Evolutionary conservation across 2,888 invertebrate genomes (phyloP), one percentile per base, ranked within the genome.

Genomic region (Cryptocephalus moraei): DNA sequence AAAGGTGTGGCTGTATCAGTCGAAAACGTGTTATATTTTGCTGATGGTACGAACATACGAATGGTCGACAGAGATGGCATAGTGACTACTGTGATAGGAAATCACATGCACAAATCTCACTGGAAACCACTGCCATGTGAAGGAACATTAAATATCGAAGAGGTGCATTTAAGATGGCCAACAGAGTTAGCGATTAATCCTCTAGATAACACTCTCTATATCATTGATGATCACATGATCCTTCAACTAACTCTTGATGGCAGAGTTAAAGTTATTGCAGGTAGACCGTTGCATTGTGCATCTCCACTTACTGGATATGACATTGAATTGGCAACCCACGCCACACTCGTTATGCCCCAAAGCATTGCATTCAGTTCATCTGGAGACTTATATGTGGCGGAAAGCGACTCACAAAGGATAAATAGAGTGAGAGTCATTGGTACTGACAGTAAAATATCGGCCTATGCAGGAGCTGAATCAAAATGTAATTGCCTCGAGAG

Each of bases 191-290:
- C 94, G 0, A 90, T 96, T 33, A 94, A 93, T 69, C 96, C 95
- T 0, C 72, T 95, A 45, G 95, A 96, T 66, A 92, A 94, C 67
- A 88, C 91, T 0, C 73, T 99, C 32, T 92, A 96, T 67, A 91
- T 99, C 56, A 90, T 97, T 44, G 97, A 97, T 62, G 92, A 93
- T 64, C 94, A 94, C 64, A 91, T 94, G 87, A 89, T 91, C 43
- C 75, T 95, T 10, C 89, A 93, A 64, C 77, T 95, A 73, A 93
- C 94, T 1, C 83, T 87, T 0, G 93, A 94, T 68, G 89, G 91
- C 10, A 77, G 92, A 47, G 88, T 94, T 0, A 88, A 92, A 59
- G 91, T 95, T 0, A 86, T 95, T 11, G 95, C 94, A 4, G 96
- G 96, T 8, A 79, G 91, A 44, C 94, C 95, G 0, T 74, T 93